Conservation (phyloP, 2,797 vertebrate genomes). For the Phoxinus dragarum region DNA sequence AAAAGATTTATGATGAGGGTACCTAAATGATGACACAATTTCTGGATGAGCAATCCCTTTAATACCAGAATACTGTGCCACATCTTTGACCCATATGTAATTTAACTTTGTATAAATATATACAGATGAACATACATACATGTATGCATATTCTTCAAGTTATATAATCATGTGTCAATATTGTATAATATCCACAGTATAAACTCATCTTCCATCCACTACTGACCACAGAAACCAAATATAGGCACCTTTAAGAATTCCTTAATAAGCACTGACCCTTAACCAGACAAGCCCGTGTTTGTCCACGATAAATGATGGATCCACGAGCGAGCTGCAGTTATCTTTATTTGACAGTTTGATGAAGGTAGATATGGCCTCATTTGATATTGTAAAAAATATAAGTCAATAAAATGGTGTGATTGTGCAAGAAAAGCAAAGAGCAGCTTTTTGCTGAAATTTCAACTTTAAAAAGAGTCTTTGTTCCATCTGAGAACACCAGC, state of each 20-base stretch:
- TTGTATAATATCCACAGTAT: background rate
- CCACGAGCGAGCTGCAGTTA: background rate
- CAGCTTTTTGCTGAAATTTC: background rate
- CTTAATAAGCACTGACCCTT: background rate
- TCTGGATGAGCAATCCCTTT: slow-evolving; percentile 7
- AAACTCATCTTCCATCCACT: background rate
- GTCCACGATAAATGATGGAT: slow-evolving; percentile 5
- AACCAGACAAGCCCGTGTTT: background rate
- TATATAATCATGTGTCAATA: background rate
- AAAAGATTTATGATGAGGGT: background rate
- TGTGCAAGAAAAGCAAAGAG: slow-evolving; percentile 20
- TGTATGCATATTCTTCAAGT: slow-evolving; percentile 19
- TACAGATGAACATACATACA: background rate
- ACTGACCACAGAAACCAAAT: background rate
- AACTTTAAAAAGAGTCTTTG: background rate
- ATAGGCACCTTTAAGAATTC: slow-evolving; percentile 21
- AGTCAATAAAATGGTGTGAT: slow-evolving; percentile 17
- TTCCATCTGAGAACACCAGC: background rate
- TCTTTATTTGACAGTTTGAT: background rate
- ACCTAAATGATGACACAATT: background rate
- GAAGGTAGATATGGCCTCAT: slow-evolving; percentile 26
- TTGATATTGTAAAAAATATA: slow-evolving; percentile 20
- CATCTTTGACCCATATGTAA: background rate
- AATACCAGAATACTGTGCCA: background rate
- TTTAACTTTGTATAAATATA: slow-evolving; percentile 29